Evolutionary conservation across 2,113 vertebrate species (phyloP), one percentile per base, ranked within the genome.

Genomic region (Chaetops frenatus): DNA sequence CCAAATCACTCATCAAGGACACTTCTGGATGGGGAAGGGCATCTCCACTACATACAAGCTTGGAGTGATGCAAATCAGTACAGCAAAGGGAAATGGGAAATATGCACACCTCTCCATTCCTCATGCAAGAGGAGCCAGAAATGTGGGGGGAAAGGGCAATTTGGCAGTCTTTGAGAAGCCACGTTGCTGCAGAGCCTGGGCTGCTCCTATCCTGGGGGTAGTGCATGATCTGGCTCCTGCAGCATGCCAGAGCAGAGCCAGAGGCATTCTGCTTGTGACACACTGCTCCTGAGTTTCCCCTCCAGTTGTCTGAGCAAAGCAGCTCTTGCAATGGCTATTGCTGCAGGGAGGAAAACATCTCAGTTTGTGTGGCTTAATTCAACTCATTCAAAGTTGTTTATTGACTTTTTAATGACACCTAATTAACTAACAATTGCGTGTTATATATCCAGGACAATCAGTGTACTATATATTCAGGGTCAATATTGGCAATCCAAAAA

Each of bases 101-200:
- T 7, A 6, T 0, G 13, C 11, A 11, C 20, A 18, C 1, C 2
- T 35, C 48, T 50, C 22, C 22, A n/a, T 31, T 56, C 5, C n/a
- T 65, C 8, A 2, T 13, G 14, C 12, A 42, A 42, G 40, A 42
- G 15, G 2, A n/a, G 4, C 2, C 12, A 33, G 45, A 73, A 48
- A 61, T 15, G 20, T 8, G 12, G 3, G 9, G 2, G 6, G 1
- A 83, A 76, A 79, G 5, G 14, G 15, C 7, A 38, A 22, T 48
- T 45, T 53, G 50, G 5, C 9, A 12, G 25, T n/a, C 81, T 81
- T 62, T 11, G 50, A 80, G 29, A 66, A 88, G 14, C 2, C 20
- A 27, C 0, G 0, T 29, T 40, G 5, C 28, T 53, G 8, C 28
- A 57, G 48, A 25, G 7, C 4, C 53, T 23, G 31, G 15, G 64